Percentiles rank a stretch among this genome's conserved stretches.
phyloP scores from a whole-genome alignment of 2,797 vertebrate genomes.

The Takifugu rubripes region DNA sequence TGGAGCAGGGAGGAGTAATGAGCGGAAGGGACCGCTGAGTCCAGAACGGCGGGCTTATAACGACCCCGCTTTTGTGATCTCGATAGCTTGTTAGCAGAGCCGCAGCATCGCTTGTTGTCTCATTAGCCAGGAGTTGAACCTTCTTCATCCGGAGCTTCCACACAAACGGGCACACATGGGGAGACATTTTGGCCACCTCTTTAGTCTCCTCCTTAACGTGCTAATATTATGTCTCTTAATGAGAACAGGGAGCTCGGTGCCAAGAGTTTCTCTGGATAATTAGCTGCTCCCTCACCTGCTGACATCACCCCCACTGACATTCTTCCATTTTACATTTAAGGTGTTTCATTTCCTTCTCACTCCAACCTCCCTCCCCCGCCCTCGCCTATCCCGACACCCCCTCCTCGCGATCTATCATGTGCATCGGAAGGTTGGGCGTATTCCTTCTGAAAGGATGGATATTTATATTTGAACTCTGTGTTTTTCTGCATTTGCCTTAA shows the following conservation, averaged over 20 bases:
- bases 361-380: constrained; percentile 12
- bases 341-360: constrained; percentile 37
- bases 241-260: constrained; percentile 77
- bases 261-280: constrained; percentile 85
- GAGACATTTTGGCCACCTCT: constrained; percentile 38
- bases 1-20: constrained; percentile 60
- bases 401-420: too few species aligned
- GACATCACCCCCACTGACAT: constrained; percentile 70
- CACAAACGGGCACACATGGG: constrained; percentile 1
- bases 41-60: constrained; percentile 46
- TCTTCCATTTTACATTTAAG: constrained; percentile 61
- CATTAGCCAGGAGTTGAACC: constrained; percentile 73
- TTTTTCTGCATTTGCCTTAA: not conserved
- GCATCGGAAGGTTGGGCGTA: too few species aligned
- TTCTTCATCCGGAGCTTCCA: constrained; percentile 41
- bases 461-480: too few species aligned
- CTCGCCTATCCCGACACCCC: not conserved
- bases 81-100: constrained; percentile 77
- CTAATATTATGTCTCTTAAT: constrained; percentile 91
- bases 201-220: constrained; percentile 76
- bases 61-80: constrained; percentile 64
- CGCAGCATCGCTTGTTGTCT: constrained; percentile 76
- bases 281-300: constrained; percentile 83
- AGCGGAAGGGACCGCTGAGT: constrained; percentile 51
- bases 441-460: too few species aligned